Evolutionary conservation across 2,888 invertebrate species (phyloP).

Genomic region (Stenodera caucasica): DNA sequence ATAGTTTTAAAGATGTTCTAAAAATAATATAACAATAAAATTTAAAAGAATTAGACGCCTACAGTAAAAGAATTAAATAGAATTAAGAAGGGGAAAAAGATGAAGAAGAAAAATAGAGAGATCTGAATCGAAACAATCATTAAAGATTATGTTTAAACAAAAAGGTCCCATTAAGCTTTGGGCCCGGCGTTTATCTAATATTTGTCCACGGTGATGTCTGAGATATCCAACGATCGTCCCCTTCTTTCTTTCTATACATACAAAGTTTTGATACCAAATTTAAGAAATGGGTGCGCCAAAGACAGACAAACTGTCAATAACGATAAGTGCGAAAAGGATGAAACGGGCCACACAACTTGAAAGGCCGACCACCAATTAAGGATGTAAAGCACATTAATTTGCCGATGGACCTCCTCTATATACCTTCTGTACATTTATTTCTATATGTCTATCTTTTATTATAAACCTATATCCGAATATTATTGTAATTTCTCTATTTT

Average conservation of each 20-base stretch:
- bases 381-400: conserved; percentile 58
- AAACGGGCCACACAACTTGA: conserved; percentile 54
- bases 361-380: conserved; percentile 54
- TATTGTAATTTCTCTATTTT: background rate
- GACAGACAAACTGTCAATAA: conserved; percentile 32
- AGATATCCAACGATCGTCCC: conserved; percentile 37
- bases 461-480: conserved; percentile 8
- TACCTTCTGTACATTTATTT: conserved; percentile 24
- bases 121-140: conserved; percentile 44
- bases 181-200: conserved; percentile 53
- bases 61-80: conserved; percentile 17
- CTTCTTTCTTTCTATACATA: too few relatives aligned
- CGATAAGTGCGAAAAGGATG: conserved; percentile 36
- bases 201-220: conserved; percentile 54
- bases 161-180: conserved; percentile 53
- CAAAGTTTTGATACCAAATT: too few relatives aligned
- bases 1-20: background rate
- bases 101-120: conserved; percentile 33
- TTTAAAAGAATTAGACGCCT: conserved; percentile 5
- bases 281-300: conserved; percentile 40
- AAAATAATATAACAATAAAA: conserved; percentile 10
- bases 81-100: conserved; percentile 8
- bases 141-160: conserved; percentile 54
- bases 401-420: conserved; percentile 54
- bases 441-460: conserved; percentile 39